Conservation (phyloP, 2,888 invertebrate species). For the Cylindroiulus punctatus region DNA sequence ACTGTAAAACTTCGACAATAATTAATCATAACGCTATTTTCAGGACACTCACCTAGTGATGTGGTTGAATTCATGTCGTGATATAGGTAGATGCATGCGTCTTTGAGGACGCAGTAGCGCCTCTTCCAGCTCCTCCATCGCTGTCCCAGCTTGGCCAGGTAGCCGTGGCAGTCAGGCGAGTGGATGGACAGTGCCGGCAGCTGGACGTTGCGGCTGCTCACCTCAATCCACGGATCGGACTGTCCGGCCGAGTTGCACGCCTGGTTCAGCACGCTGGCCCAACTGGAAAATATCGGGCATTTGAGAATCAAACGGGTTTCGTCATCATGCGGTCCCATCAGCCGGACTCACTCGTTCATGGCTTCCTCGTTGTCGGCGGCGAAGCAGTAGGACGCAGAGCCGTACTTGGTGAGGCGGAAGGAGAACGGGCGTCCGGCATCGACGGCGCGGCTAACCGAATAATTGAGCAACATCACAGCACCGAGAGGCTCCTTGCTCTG, state of each 20-base stretch:
- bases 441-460: constrained; percentile 75
- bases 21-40: no score
- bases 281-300: constrained; percentile 64
- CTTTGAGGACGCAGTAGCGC: constrained; percentile 92
- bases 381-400: constrained; percentile 73
- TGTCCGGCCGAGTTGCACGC: constrained; percentile 78
- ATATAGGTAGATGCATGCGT: constrained; percentile 94
- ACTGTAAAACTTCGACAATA: no score
- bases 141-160: constrained; percentile 79
- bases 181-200: constrained; percentile 79
- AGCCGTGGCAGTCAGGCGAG: constrained; percentile 92
- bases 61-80: constrained; percentile 85
- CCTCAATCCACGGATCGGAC: constrained; percentile 77
- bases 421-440: constrained; percentile 66
- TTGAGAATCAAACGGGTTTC: not conserved
- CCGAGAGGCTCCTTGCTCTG: constrained; percentile 89
- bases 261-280: constrained; percentile 81
- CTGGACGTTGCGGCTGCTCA: constrained; percentile 81
- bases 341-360: constrained; percentile 57
- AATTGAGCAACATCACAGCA: constrained; percentile 86
- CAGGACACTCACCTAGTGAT: constrained; percentile 78
- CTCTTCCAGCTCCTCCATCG: constrained; percentile 86
- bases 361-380: constrained; percentile 71
- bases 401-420: constrained; percentile 66
- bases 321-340: no score